A percentile compares a stretch with the other conserved stretches of the same genome.
Evolutionary conservation across 2,797 vertebrate genomes (phyloP).

Genomic region (Myiotriccus ornatus): DNA sequence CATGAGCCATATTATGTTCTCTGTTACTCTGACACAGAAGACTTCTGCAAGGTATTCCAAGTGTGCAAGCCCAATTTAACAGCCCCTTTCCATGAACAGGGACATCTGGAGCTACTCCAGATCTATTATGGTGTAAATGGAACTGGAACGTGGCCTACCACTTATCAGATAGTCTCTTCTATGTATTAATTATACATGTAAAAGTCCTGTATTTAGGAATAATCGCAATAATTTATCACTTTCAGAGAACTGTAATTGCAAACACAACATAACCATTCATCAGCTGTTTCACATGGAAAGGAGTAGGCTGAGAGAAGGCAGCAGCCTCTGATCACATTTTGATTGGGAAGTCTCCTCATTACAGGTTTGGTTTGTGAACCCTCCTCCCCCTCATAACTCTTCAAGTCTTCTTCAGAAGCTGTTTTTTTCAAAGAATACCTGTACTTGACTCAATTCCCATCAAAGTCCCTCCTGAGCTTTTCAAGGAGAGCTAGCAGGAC

Average conservation of each 20-base stretch:
- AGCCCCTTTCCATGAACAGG: background rate
- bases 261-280: slow-evolving; percentile 58
- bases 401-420: slow-evolving; percentile 7
- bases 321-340: slow-evolving; percentile 53
- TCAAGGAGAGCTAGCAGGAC: background rate
- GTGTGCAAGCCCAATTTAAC: slow-evolving; percentile 8
- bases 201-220: slow-evolving; percentile 57
- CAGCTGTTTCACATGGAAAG: slow-evolving; percentile 59
- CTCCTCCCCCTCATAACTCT: slow-evolving; percentile 39
- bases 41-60: slow-evolving; percentile 23
- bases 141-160: slow-evolving; percentile 49
- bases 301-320: slow-evolving; percentile 56
- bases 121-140: slow-evolving; percentile 46
- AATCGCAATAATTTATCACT: slow-evolving; percentile 65
- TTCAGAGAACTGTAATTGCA: slow-evolving; percentile 59
- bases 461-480: background rate
- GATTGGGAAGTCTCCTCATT: slow-evolving; percentile 39
- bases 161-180: slow-evolving; percentile 32
- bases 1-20: background rate
- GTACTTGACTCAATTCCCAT: background rate
- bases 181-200: slow-evolving; percentile 60
- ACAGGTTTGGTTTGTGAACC: background rate
- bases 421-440: background rate
- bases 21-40: background rate
- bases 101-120: slow-evolving; percentile 43